Base-by-base conservation (phyloP, 64 coral and sea anemone species). In the Montipora sp. region DNA sequence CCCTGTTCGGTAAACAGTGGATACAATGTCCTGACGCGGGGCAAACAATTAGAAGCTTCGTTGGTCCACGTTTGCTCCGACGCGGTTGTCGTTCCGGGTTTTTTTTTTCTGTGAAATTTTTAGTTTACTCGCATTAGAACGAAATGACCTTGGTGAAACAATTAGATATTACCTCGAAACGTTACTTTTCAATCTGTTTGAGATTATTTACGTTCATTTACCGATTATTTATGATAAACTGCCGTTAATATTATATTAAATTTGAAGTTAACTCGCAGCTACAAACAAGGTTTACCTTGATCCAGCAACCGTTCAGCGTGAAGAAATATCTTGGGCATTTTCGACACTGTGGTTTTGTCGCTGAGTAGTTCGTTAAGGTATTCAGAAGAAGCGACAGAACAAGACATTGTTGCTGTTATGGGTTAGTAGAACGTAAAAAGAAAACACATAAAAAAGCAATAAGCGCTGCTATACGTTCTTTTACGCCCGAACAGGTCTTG, bases 251-350 rank as follows among this genome's bases (percentile, higher is more conserved):
- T 94, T 94, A 94, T 80, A 93, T 93, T 93, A 93, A 78, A 80
- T 75, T 80, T 77, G 90, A 75, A 92, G 90, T 84, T 76, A 77
- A 85, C 82, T 70, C 46, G 82, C 61, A 67, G 82, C 82, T 71
- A 81, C 82, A 78, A 78, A 78, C 75, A 76, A 19, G 75, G 61
- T 63, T 63, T 92, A 96, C 95, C 95, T 96, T 96, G 90, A 75
- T 96, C 95, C 23, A 96, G 90, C 70, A 96, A 83, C 8, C 95
- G 90, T 84, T 96, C 95, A 61, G 90, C 87, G 83, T 96, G 95
- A 68, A 96, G 84, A 93, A 96, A 96, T 22, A 96, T 96, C 90
- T 96, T 96, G 75, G 95, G 95, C 95, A 96, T 96, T 93, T 96
- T 96, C 51, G 95, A 89, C 10, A 96, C 90, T 15, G 95, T 96